A percentile compares a stretch with the other conserved stretches of the same genome.
These are phyloP conservation scores for Stenurella melanura DNA, from an alignment of 2,888 invertebrate genomes.

Conservation along the genomic window DNA sequence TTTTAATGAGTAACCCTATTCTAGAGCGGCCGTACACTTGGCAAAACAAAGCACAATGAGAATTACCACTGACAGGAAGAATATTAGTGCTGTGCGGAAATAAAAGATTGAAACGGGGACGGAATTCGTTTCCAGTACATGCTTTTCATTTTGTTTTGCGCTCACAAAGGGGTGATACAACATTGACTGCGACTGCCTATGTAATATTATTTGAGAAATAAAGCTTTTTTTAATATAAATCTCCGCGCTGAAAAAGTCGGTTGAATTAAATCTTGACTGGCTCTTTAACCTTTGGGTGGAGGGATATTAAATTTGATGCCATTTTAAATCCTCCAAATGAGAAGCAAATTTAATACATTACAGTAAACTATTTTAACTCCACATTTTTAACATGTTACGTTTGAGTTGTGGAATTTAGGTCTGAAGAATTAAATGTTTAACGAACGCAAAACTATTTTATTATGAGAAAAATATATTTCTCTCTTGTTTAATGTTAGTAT, in stretches of 20 bases:
- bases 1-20: slow-evolving; percentile 56
- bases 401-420: too few species aligned
- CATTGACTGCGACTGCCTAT: slow-evolving; percentile 13
- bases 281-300: slow-evolving; percentile 4
- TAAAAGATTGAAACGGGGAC: slow-evolving; percentile 57
- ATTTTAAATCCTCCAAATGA: background rate
- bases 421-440: too few species aligned
- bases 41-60: slow-evolving; percentile 53
- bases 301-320: slow-evolving; percentile 1
- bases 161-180: slow-evolving; percentile 26
- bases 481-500: too few species aligned
- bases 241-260: background rate
- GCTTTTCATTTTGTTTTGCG: slow-evolving; percentile 51
- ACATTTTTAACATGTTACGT: too few species aligned
- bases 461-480: too few species aligned
- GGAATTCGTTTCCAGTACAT: slow-evolving; percentile 55
- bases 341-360: background rate
- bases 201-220: slow-evolving; percentile 15
- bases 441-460: too few species aligned
- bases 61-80: slow-evolving; percentile 53
- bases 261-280: background rate
- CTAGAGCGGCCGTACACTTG: slow-evolving; percentile 49
- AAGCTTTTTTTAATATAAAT: slow-evolving; percentile 18
- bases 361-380: background rate
- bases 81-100: slow-evolving; percentile 54